These are phyloP conservation scores for Platanista minor DNA, from an alignment of 2,113 vertebrate genomes.

Conservation along the genomic window DNA sequence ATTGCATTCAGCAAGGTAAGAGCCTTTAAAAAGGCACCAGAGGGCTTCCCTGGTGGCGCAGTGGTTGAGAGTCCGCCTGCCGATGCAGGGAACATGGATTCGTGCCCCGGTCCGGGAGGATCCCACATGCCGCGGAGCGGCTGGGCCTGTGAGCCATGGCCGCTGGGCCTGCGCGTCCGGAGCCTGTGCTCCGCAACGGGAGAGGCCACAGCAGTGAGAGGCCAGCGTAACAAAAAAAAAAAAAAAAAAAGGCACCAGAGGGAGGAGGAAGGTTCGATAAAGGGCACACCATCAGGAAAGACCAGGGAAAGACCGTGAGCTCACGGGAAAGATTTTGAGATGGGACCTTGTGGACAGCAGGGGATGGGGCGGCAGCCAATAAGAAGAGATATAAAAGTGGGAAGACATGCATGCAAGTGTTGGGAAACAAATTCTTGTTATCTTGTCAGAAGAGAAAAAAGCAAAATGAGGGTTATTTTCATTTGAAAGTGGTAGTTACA, in stretches of 20 bases:
- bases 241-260: not conserved
- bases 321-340: not conserved
- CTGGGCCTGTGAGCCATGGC: too few species aligned
- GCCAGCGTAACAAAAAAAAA: too few species aligned
- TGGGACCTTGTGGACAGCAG: not conserved
- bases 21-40: not conserved
- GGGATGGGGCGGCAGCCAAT: not conserved
- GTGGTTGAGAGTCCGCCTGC: too few species aligned
- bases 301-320: too few species aligned
- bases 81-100: too few species aligned
- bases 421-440: not conserved
- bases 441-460: not conserved
- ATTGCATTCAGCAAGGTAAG: not conserved
- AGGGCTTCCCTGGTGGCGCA: too few species aligned
- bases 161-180: too few species aligned
- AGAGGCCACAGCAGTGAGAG: too few species aligned
- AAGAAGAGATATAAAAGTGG: not conserved
- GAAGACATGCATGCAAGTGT: not conserved
- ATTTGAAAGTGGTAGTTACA: not conserved
- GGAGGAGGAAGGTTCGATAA: not conserved
- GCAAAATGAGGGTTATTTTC: not conserved
- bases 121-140: too few species aligned
- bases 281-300: not conserved
- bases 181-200: too few species aligned
- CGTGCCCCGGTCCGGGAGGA: too few species aligned